These are phyloP conservation scores for Microcebus griseorufus DNA, from an alignment of 2,113 vertebrate genomes.

Conservation along the genomic window DNA sequence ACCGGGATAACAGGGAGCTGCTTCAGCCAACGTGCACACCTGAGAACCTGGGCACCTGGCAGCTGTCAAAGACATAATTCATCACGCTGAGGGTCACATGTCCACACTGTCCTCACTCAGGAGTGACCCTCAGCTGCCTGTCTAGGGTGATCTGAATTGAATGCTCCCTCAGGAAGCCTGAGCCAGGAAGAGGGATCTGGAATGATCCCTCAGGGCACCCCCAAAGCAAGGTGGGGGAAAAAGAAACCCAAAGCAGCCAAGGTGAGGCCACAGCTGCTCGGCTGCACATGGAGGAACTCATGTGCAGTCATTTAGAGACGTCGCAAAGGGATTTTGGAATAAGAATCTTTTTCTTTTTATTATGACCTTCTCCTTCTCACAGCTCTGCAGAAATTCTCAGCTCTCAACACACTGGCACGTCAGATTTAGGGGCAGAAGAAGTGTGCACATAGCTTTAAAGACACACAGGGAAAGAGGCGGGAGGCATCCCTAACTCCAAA, in stretches of 20 bases:
- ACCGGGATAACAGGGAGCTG: background rate
- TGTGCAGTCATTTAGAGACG: background rate
- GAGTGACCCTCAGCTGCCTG: slow-evolving; percentile 59
- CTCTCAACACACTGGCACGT: accelerated
- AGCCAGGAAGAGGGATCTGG: slow-evolving; percentile 18
- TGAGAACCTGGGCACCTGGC: background rate
- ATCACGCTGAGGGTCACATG: background rate
- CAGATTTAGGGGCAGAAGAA: accelerated
- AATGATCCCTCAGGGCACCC: background rate
- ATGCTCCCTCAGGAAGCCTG: slow-evolving; percentile 47
- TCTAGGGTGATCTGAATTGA: background rate
- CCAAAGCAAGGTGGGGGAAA: background rate
- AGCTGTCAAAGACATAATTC: background rate
- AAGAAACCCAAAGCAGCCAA: background rate
- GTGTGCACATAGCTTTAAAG: accelerated
- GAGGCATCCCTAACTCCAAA: background rate
- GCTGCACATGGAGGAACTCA: background rate
- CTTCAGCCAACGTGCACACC: background rate
- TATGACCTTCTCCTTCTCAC: background rate
- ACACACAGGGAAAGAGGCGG: accelerated
- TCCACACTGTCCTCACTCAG: slow-evolving; percentile 21
- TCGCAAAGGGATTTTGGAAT: background rate
- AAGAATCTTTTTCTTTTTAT: background rate
- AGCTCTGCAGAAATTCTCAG: background rate
- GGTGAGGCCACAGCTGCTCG: background rate